Evolutionary conservation across 23 tunicate genomes (phyloP), one percentile per base, ranked within the genome.

Genomic region (Trididemnum miniatum): DNA sequence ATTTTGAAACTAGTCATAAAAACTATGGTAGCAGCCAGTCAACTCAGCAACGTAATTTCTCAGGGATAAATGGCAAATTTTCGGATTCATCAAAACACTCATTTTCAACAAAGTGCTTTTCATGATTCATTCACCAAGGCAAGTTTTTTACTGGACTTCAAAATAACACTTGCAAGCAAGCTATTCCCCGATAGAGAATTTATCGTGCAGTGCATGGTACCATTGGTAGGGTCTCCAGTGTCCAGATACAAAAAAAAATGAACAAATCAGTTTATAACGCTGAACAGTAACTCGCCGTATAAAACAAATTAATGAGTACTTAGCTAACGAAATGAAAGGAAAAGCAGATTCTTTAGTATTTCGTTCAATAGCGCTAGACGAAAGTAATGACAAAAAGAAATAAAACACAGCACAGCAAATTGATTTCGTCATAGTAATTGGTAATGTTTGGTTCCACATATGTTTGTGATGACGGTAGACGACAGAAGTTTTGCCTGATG

Each of bases 321-420:
- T 71, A 26, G 38, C 76, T 35, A 71, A 25, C 76, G 76, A 71
- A 5, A 26, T 71, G 39, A 71, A 71, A 71, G 39, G 76, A 71
- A 71, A 71, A 71, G 76, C 54, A 44, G 54, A 44, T 44, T 44
- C 54, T 44, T 44, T 44, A 7, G 54, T 71, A 29, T 71, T 71
- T 71, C 9, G 4, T 71, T 71, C 76, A 37, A 5, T 71, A 37
- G 72, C 74, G 40, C 38, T 78, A 39, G 74, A 83, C 51, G 87
- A 83, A 57, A 83, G 81, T 63, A 77, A 74, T 35, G 76, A 71
- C 44, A 5, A 26, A n/a, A n/a, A n/a, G n/a, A n/a, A n/a, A n/a
- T 12, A 71, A 40, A 81, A 78, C 65, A 77, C 83, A 1, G 89
- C 89, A 2, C 89, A 85, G 83, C 74, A 63, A 7, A 25, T 77